phyloP scores from a whole-genome alignment of 2,888 invertebrate species.

The Cryptocephalus moraei region DNA sequence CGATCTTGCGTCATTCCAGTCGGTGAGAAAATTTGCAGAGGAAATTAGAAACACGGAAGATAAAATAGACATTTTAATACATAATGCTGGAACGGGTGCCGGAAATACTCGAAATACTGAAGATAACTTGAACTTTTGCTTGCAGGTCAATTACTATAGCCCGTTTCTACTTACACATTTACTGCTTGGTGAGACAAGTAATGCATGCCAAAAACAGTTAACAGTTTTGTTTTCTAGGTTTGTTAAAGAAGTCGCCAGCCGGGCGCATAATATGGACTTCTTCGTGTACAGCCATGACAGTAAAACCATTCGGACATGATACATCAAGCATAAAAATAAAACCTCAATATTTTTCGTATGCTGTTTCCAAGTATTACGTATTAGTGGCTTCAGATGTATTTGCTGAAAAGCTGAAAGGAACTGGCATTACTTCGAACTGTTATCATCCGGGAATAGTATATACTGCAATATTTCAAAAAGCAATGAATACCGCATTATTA shows the following conservation, averaged over 20 bases:
- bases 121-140: constrained; percentile 49
- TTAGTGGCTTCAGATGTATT: constrained; percentile 8
- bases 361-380: constrained; percentile 9
- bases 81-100: constrained; percentile 54
- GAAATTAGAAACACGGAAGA: constrained; percentile 43
- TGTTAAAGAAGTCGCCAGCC: constrained; percentile 10
- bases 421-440: constrained; percentile 11
- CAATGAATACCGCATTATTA: too few relatives aligned
- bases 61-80: constrained; percentile 50
- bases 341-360: constrained; percentile 2
- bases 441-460: constrained; percentile 12
- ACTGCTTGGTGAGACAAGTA: constrained; percentile 37
- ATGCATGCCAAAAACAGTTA: not conserved
- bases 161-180: constrained; percentile 60
- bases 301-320: not conserved
- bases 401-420: constrained; percentile 9
- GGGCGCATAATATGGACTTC: constrained; percentile 14
- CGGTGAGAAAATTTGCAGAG: constrained; percentile 50
- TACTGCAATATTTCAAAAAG: constrained; percentile 7
- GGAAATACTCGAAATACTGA: constrained; percentile 37
- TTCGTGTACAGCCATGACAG: constrained; percentile 7
- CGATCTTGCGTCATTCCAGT: constrained; percentile 45
- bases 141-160: constrained; percentile 61
- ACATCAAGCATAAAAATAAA: not conserved
- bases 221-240: constrained; percentile 7